A percentile compares a stretch with the other conserved stretches of the same genome.
phyloP scores from a whole-genome alignment of 2,888 invertebrate species.

The Pristionchus mayeri region DNA sequence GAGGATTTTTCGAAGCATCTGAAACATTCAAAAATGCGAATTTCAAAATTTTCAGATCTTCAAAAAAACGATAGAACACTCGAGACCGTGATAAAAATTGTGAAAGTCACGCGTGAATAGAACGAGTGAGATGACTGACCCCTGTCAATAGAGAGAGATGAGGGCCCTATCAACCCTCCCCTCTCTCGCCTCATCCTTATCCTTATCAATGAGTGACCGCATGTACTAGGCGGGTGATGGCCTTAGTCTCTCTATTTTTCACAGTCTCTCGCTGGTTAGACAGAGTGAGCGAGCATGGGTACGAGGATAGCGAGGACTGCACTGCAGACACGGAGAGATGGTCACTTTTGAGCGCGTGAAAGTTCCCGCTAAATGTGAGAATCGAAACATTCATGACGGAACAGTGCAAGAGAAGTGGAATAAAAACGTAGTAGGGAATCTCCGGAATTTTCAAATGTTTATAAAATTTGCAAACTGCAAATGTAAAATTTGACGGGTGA shows the following conservation, averaged over 20 bases:
- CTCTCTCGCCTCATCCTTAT: too few relatives aligned
- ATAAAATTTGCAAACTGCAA: too few relatives aligned
- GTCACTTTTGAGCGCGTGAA: too few relatives aligned
- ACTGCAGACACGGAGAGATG: too few relatives aligned
- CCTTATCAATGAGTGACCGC: slow-evolving; percentile 38
- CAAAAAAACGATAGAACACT: background rate
- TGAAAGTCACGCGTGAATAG: background rate
- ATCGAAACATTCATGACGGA: too few relatives aligned
- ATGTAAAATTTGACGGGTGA: too few relatives aligned
- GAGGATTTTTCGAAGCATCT: background rate
- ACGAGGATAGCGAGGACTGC: too few relatives aligned
- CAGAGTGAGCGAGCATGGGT: background rate
- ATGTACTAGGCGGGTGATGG: background rate
- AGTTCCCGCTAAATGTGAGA: too few relatives aligned
- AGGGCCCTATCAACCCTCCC: slow-evolving; percentile 1
- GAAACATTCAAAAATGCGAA: background rate
- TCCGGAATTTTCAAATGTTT: too few relatives aligned
- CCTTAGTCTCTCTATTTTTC: too few relatives aligned
- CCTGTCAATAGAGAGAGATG: background rate
- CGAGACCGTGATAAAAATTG: background rate
- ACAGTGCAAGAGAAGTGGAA: too few relatives aligned
- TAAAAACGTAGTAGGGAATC: too few relatives aligned
- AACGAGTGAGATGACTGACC: background rate
- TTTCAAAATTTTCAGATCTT: background rate
- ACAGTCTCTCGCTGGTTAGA: background rate